A percentile compares a stretch with the other conserved stretches of the same genome.
These are phyloP conservation scores for Aspidoscelis tigris DNA, from an alignment of 2,113 vertebrate genomes.

Conservation along the genomic window DNA sequence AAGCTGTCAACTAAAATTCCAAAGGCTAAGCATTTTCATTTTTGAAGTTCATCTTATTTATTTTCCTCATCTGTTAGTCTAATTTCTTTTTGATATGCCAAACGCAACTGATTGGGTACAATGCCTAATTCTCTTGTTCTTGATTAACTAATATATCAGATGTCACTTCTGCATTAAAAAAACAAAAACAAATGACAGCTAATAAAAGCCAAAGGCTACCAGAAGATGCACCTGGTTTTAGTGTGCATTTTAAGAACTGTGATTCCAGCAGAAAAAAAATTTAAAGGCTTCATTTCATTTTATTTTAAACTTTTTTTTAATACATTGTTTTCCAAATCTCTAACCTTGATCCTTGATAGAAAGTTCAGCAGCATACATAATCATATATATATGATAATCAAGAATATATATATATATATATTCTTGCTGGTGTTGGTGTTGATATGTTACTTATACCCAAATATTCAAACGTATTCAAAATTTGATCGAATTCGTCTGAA, in stretches of 20 bases:
- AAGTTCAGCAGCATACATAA: neutral
- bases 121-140: slow-evolving; percentile 80
- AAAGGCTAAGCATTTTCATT: slow-evolving; percentile 86
- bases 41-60: slow-evolving; percentile 86
- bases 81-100: slow-evolving; percentile 81
- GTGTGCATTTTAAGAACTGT: slow-evolving; percentile 66
- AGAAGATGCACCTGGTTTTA: slow-evolving; percentile 76
- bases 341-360: neutral
- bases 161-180: slow-evolving; percentile 83
- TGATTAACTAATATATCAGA: slow-evolving; percentile 87
- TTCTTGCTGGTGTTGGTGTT: too few species aligned
- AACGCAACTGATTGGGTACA: slow-evolving; percentile 83
- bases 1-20: slow-evolving; percentile 86
- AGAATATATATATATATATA: too few species aligned
- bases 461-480: too few species aligned
- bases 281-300: slow-evolving; percentile 61
- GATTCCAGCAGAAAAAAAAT: slow-evolving; percentile 64
- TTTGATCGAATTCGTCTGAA: too few species aligned
- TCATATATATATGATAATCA: neutral
- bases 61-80: slow-evolving; percentile 86
- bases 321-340: neutral
- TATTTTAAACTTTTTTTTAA: too few species aligned
- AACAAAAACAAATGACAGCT: slow-evolving; percentile 80
- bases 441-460: too few species aligned
- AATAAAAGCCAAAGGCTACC: slow-evolving; percentile 76